phyloP scores from a whole-genome alignment of 2,888 invertebrate genomes.

The Dastarcus helophoroides region DNA sequence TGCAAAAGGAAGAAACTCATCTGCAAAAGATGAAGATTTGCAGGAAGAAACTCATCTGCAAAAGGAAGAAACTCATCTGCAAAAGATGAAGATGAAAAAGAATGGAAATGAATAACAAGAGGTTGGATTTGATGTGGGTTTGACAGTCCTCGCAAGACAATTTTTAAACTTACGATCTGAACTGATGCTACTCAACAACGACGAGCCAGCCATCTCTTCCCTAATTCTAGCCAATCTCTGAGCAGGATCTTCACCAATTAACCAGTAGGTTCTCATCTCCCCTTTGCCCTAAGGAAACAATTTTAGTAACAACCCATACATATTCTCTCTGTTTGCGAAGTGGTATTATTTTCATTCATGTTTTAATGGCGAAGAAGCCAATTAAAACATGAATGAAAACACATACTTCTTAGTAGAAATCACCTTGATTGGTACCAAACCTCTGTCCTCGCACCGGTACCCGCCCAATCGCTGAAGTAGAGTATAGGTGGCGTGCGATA shows the following conservation, averaged over 20 bases:
- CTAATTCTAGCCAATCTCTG: conserved; percentile 36
- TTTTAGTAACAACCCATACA: too few relatives aligned
- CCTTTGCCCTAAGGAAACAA: conserved; percentile 52
- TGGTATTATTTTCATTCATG: too few relatives aligned
- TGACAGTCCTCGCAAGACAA: not conserved
- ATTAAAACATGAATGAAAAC: too few relatives aligned
- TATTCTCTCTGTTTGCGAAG: conserved; percentile 1
- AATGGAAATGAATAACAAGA: not conserved
- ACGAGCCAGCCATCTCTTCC: conserved; percentile 35
- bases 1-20: too few relatives aligned
- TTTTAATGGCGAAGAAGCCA: too few relatives aligned
- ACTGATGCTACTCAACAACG: conserved; percentile 35
- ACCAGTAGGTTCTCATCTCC: conserved; percentile 64
- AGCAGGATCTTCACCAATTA: conserved; percentile 47
- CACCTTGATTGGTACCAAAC: conserved; percentile 65
- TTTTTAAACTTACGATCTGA: conserved; percentile 32
- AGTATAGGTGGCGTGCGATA: conserved; percentile 58
- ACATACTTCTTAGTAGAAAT: too few relatives aligned
- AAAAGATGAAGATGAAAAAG: too few relatives aligned
- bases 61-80: too few relatives aligned
- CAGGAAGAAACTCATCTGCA: too few relatives aligned
- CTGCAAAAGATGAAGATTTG: too few relatives aligned
- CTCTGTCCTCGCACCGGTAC: conserved; percentile 60
- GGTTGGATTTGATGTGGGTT: conserved; percentile 1
- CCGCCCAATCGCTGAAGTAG: conserved; percentile 60